Conservation (phyloP, 1,140 invertebrate genomes). For the Panulirus ornatus region DNA sequence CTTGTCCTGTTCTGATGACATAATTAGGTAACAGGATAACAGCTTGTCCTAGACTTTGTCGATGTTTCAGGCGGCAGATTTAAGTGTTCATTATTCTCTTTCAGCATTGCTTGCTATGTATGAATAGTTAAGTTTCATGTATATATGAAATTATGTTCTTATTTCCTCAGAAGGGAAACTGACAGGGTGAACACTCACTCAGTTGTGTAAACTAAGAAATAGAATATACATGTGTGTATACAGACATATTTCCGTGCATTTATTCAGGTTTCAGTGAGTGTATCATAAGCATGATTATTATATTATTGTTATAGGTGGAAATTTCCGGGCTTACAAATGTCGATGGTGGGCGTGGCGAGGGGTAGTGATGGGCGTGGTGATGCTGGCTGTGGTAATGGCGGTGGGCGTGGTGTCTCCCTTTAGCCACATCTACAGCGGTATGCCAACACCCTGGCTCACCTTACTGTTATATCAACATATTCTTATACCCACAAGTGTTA, state of each 20-base stretch:
- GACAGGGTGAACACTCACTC: background rate
- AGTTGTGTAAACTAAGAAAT: background rate
- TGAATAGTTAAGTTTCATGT: background rate
- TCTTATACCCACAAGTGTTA: background rate
- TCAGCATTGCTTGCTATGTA: background rate
- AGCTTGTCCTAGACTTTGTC: too few species aligned
- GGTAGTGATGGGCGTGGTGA: background rate
- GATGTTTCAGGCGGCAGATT: too few species aligned
- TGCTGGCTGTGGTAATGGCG: background rate
- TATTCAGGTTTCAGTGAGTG: background rate
- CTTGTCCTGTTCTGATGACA: too few species aligned
- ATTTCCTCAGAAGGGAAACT: background rate
- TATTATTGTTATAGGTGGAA: too few species aligned
- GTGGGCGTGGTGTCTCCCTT: background rate
- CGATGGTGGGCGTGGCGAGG: background rate
- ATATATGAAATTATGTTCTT: constrained; percentile 35
- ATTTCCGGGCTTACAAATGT: background rate
- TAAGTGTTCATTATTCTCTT: background rate
- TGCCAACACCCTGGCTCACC: background rate
- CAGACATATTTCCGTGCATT: background rate
- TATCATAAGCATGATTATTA: too few species aligned
- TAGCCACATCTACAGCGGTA: background rate
- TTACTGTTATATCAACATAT: background rate
- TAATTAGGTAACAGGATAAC: too few species aligned
- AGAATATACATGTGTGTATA: background rate